Evolutionary conservation across 2,113 vertebrate species (phyloP).

Genomic region (Neotoma lepida): DNA sequence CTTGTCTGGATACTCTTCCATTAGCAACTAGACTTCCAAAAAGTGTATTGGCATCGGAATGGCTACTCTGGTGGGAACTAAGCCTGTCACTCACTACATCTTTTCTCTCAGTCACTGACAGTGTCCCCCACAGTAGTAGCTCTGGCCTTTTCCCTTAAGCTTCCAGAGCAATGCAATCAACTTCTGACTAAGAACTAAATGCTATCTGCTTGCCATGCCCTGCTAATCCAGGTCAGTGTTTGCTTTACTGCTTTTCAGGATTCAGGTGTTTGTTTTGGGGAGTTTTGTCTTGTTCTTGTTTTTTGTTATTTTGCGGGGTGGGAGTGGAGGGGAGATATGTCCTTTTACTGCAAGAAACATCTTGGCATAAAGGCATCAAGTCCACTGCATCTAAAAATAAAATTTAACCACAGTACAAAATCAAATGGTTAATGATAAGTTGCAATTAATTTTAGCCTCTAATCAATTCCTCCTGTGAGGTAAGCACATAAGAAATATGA

Average conservation of each 20-base stretch:
- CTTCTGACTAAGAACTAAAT: slow-evolving; percentile 44
- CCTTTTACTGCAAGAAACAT: slow-evolving; percentile 45
- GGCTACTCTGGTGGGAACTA: not conserved
- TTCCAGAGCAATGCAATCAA: not conserved
- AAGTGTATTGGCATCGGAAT: not conserved
- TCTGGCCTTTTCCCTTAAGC: not conserved
- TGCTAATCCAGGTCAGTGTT: slow-evolving; percentile 29
- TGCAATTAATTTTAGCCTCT: slow-evolving; percentile 67
- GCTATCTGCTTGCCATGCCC: not conserved
- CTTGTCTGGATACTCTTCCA: not conserved
- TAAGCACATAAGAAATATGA: slow-evolving; percentile 64
- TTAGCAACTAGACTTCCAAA: not conserved
- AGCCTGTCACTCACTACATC: not conserved
- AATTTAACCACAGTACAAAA: slow-evolving; percentile 39
- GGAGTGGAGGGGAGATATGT: not conserved
- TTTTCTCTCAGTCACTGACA: not conserved
- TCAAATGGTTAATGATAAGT: slow-evolving; percentile 55
- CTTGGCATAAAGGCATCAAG: slow-evolving; percentile 32
- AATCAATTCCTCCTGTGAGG: slow-evolving; percentile 65
- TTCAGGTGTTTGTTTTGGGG: not conserved
- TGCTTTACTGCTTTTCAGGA: slow-evolving; percentile 10
- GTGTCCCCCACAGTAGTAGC: not conserved
- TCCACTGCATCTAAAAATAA: slow-evolving; percentile 44
- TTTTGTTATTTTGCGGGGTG: not conserved
- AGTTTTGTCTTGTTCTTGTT: not conserved